These are phyloP conservation scores for Podocnemis expansa DNA, from an alignment of 2,113 vertebrate genomes.

Conservation along the genomic window DNA sequence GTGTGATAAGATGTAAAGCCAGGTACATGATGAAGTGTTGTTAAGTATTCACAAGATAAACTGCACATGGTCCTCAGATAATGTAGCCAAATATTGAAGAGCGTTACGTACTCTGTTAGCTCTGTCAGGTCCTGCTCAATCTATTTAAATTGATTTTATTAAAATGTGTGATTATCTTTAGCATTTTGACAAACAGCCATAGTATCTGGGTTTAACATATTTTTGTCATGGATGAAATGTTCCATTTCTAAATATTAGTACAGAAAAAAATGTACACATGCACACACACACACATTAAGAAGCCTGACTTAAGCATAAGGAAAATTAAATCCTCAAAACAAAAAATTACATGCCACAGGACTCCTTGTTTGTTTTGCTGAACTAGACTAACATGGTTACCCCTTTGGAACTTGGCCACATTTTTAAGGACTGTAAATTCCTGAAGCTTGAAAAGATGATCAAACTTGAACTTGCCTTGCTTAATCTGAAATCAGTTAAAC, in stretches of 20 bases:
- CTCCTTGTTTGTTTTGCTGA: too few species aligned
- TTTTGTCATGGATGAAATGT: neutral
- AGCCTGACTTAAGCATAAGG: neutral
- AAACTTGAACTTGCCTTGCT: neutral
- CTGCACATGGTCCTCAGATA: neutral
- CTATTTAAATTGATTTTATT: neutral
- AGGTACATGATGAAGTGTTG: neutral
- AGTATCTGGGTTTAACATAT: neutral
- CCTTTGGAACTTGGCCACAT: too few species aligned
- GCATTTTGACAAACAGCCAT: conserved; percentile 1
- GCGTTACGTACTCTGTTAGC: neutral
- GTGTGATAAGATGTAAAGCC: neutral
- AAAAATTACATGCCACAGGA: too few species aligned
- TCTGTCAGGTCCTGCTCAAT: neutral
- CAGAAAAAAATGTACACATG: neutral
- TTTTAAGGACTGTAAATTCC: neutral
- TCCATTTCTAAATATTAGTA: conserved; percentile 3
- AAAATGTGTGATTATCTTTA: neutral
- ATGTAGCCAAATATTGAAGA: neutral
- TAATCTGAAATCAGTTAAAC: neutral
- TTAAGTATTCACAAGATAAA: neutral
- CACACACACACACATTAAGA: neutral
- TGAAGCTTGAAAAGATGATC: neutral
- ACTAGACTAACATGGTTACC: too few species aligned
- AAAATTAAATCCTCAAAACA: neutral